Evolutionary conservation across 53 echinoderm and acorn worm species (phyloP).

Genomic region (Temnopleurus reevesii): DNA sequence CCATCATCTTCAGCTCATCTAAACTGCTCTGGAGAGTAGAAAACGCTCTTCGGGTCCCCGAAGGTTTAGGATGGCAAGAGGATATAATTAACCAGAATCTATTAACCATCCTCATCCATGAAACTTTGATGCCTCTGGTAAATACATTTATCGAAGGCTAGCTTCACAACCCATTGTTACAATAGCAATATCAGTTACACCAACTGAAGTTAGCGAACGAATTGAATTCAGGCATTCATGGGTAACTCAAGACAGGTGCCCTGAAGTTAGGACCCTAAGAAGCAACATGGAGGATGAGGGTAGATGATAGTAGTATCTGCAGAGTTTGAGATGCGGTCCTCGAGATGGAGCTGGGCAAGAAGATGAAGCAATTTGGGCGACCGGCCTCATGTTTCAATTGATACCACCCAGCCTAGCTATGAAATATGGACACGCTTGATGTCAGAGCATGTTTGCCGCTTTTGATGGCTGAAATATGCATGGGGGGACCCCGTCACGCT

Average conservation of each 20-base stretch:
- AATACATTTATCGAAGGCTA: slow-evolving; percentile 58
- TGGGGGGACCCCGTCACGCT: slow-evolving; percentile 59
- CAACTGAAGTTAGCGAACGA: slow-evolving; percentile 15
- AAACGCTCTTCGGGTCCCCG: neutral
- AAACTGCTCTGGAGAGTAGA: neutral
- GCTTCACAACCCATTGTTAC: slow-evolving; percentile 35
- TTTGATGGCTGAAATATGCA: slow-evolving; percentile 61
- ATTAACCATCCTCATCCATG: slow-evolving; percentile 39
- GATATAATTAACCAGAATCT: slow-evolving; percentile 55
- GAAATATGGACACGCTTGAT: slow-evolving; percentile 60
- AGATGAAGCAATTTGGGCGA: slow-evolving; percentile 47
- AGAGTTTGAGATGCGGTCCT: neutral
- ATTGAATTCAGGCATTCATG: slow-evolving; percentile 50
- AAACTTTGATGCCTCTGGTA: slow-evolving; percentile 54
- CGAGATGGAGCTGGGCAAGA: neutral
- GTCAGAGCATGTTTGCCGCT: slow-evolving; percentile 57
- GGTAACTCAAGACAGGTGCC: slow-evolving; percentile 28
- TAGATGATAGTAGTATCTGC: neutral
- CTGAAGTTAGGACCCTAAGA: neutral
- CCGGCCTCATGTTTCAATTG: slow-evolving; percentile 54
- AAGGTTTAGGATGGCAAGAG: neutral
- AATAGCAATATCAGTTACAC: slow-evolving; percentile 18
- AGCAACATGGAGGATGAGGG: neutral
- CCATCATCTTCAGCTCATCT: slow-evolving; percentile 41
- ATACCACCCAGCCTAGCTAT: slow-evolving; percentile 10